A percentile compares a stretch with the other conserved stretches of the same genome.
These are phyloP conservation scores for Caradrina kadenii DNA, from an alignment of 2,888 invertebrate genomes.

Conservation along the genomic window DNA sequence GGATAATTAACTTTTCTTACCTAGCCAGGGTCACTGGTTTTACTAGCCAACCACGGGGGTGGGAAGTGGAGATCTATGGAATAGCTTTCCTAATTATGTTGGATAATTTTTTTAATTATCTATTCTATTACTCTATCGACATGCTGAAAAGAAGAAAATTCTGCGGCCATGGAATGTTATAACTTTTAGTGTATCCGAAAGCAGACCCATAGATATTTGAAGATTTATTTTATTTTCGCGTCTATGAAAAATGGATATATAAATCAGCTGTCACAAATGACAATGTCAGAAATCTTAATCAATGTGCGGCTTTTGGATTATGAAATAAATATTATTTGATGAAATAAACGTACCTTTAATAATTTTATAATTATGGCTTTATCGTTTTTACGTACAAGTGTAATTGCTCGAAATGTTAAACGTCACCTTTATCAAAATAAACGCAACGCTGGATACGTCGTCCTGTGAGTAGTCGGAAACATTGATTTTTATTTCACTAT, in stretches of 20 bases:
- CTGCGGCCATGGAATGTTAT: no score
- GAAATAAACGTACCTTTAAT: constrained; percentile 48
- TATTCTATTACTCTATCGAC: no score
- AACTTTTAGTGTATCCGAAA: constrained; percentile 17
- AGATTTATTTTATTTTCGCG: not conserved
- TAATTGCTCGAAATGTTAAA: constrained; percentile 81
- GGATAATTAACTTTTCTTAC: no score
- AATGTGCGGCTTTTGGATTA: constrained; percentile 70
- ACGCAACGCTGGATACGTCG: constrained; percentile 92
- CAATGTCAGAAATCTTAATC: constrained; percentile 52
- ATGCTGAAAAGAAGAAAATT: no score
- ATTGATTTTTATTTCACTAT: constrained; percentile 35
- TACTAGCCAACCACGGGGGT: not conserved
- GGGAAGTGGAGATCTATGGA: not conserved
- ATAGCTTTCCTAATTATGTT: no score
- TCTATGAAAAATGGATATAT: constrained; percentile 15
- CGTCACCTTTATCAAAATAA: constrained; percentile 86
- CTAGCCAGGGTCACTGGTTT: not conserved
- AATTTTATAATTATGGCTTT: constrained; percentile 77
- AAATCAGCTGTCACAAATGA: constrained; percentile 41
- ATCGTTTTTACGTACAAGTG: constrained; percentile 83
- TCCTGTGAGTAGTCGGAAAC: constrained; percentile 91
- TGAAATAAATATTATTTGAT: constrained; percentile 70
- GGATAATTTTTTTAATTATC: no score
- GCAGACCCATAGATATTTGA: constrained; percentile 12